Evolutionary conservation across 2,113 vertebrate genomes (phyloP), one percentile per base, ranked within the genome.

Genomic region (Pseudorasbora parva): DNA sequence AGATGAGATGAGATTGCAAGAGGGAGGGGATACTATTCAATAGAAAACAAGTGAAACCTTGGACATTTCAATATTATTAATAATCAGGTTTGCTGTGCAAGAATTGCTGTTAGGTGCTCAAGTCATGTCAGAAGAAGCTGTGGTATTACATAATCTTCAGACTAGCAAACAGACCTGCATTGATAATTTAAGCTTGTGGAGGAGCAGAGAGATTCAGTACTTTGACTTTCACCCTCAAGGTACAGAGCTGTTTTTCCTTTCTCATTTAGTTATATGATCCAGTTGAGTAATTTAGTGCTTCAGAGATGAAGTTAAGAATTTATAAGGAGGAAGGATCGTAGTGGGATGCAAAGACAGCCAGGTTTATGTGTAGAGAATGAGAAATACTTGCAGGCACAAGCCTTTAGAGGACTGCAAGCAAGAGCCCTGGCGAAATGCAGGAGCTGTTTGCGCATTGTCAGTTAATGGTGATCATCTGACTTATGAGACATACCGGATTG

Each of bases 141-240:
- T 41, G 27, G 14, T n/a, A 49, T 80, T 73, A 59, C 33, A 71
- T 81, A 73, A 66, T 43, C 45, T 78, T 62, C 49, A 82, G 59
- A 56, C 59, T 54, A 49, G 74, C 59, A 30, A n/a, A 77, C 69
- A 85, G 9, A 76, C 30, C 37, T 23, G 23, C 64, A 66, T 78
- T 82, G 75, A 74, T 76, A 85, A 72, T 86, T 83, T 74, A 87
- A 76, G 78, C 56, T 69, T 56, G 82, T 74, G 23, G 73, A 80
- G 37, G 62, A 60, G 77, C 69, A 78, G 82, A 51, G 82, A 49
- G 45, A 84, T 75, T 25, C 27, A 33, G 45, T 82, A 47, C 64
- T 87, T 85, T 85, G 80, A 66, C 41, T 66, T 49, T n/a, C 12
- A 75, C 60, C 80, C 79, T 27, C 78, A 57, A 71, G 73, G 69